Base-by-base conservation (phyloP, 2,888 invertebrate genomes). In the Leptinotarsa haldemani region DNA sequence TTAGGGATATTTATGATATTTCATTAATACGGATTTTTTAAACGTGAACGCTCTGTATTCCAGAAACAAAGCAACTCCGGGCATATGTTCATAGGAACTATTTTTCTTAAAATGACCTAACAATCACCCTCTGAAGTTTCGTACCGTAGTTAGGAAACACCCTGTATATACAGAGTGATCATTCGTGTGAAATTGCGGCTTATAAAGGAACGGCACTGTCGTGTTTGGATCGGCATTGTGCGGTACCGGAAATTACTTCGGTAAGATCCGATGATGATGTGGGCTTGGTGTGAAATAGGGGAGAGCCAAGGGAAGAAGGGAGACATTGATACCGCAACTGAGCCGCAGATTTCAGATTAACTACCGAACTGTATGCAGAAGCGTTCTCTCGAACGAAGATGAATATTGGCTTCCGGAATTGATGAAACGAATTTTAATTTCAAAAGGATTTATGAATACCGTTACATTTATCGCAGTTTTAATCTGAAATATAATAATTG, bases 321-420 rank as follows among this genome's bases (percentile, higher is more conserved):
- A 52, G 74, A 71, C 68, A 74, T 71, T 61, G 65, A 71, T 71
- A 65, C 70, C 74, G 65, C 69, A 65, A 52, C 52, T 71, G 30
- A 74, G 65, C 74, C 74, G 65, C 71, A 74, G 71, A 65, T 71
- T 71, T 65, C 58, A 74, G 71, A 74, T 74, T 74, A 71, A 69
- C 74, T 74, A 65, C 47, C 69, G 58, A 69, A 48, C 50, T 18
- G 30, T 63, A 15, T 48, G 61, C 63, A 63, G 46, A n/a, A 58
- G 58, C 40, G 48, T 47, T 47, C 30, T 22, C 58, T 46, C 22
- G 25, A n/a, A 30, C 30, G 25, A 16, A 61, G 61, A 40, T 61
- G 40, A 13, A 30, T 61, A 16, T 30, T 25, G 13, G 30, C 58
- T 58, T 20, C 16, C 25, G 16, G 7, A 25, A 25, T 58, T 25